Percentiles rank a stretch among this genome's conserved stretches.
Evolutionary conservation across 2,113 vertebrate species (phyloP).

Genomic region (Monopterus albus): DNA sequence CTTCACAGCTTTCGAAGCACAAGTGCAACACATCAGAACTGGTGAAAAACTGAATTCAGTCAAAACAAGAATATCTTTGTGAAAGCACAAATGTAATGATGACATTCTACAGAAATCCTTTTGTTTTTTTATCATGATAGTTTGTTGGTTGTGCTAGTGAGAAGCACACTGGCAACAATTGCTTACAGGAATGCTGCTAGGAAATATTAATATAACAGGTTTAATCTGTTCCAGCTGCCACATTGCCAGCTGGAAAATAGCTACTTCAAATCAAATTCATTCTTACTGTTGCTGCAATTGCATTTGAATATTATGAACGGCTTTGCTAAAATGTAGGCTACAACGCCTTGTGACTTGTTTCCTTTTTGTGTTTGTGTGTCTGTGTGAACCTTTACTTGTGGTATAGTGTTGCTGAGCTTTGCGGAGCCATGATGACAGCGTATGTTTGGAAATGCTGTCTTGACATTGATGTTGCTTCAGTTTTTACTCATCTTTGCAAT

Average conservation of each 20-base stretch:
- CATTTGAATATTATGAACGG: background rate
- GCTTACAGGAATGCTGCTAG: background rate
- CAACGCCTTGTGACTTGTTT: background rate
- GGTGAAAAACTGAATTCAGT: background rate
- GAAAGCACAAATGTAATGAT: background rate
- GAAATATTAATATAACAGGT: background rate
- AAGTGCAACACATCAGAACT: background rate
- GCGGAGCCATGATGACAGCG: background rate
- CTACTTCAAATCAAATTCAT: background rate
- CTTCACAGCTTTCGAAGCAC: background rate
- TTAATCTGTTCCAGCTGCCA: background rate
- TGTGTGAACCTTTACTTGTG: background rate
- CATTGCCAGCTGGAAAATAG: too few species aligned
- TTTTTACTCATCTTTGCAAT: conserved; percentile 24
- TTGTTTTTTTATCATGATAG: background rate
- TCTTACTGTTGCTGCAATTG: conserved; percentile 17
- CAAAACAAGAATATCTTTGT: background rate
- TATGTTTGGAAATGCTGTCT: background rate
- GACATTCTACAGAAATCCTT: background rate
- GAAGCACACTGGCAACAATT: background rate
- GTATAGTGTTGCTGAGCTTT: background rate
- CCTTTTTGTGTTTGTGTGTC: background rate
- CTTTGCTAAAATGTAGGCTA: background rate
- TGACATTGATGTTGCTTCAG: background rate
- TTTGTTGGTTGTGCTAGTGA: background rate